These are phyloP conservation scores for Drosophila acutilabella DNA, from an alignment of 2,888 invertebrate species.

Conservation along the genomic window DNA sequence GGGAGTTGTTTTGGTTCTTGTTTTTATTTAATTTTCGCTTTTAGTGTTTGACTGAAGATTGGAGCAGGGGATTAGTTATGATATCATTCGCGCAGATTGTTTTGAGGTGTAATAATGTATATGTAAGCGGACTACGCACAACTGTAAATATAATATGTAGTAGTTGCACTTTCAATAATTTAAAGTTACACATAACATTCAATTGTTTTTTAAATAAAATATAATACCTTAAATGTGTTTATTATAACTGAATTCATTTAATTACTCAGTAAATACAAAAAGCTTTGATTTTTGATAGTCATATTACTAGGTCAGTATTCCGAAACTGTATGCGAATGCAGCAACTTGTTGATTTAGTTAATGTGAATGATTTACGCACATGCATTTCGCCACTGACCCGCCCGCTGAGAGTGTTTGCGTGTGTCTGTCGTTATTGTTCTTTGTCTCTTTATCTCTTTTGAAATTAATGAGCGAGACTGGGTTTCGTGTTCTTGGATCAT, in stretches of 20 bases:
- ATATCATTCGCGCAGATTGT: slow-evolving; percentile 34
- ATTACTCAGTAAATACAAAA: no score
- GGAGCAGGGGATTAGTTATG: slow-evolving; percentile 18
- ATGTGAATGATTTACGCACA: slow-evolving; percentile 36
- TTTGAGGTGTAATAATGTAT: not conserved
- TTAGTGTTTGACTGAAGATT: slow-evolving; percentile 23
- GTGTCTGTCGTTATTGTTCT: slow-evolving; percentile 5
- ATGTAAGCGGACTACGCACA: no score
- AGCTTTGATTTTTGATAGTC: no score
- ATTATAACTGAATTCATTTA: no score
- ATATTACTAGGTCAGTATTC: no score
- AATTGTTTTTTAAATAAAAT: no score
- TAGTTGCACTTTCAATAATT: no score
- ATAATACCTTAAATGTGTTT: no score
- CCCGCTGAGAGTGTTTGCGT: slow-evolving; percentile 7
- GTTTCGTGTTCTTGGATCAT: slow-evolving; percentile 65
- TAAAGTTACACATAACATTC: no score
- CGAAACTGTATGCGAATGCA: not conserved
- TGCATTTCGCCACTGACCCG: slow-evolving; percentile 9
- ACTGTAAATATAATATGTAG: not conserved
- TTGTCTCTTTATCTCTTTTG: slow-evolving; percentile 15
- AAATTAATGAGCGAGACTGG: slow-evolving; percentile 63
- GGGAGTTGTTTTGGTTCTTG: slow-evolving; percentile 27
- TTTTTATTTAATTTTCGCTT: slow-evolving; percentile 60
- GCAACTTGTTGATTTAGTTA: not conserved